phyloP scores from a whole-genome alignment of 1,140 invertebrate genomes.

The Apis cerana region DNA sequence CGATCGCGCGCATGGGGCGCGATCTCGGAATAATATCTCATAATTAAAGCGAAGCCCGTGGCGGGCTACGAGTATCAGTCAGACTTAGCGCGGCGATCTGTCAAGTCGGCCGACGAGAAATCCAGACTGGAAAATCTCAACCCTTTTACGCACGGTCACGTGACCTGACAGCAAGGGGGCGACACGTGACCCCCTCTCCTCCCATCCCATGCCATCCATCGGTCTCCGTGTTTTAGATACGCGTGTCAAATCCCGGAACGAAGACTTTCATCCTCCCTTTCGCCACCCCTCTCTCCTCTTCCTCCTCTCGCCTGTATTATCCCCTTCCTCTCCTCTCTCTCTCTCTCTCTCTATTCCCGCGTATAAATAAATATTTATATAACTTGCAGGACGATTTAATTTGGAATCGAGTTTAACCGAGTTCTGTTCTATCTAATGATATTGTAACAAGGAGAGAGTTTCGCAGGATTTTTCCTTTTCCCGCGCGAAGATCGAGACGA shows the following conservation, averaged over 20 bases:
- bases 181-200: conserved; percentile 74
- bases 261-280: conserved; percentile 58
- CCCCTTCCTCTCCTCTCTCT: conserved; percentile 34
- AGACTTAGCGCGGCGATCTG: conserved; percentile 80
- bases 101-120: conserved; percentile 71
- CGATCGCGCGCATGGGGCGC: conserved; percentile 68
- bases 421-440: too few relatives aligned
- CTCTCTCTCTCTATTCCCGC: conserved; percentile 16
- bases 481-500: conserved; percentile 24
- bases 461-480: conserved; percentile 42
- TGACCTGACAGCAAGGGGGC: conserved; percentile 76
- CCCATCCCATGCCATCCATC: conserved; percentile 24
- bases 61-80: conserved; percentile 76
- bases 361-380: too few relatives aligned
- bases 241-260: conserved; percentile 80
- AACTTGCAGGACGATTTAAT: too few relatives aligned
- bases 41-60: conserved; percentile 80
- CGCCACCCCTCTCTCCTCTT: conserved; percentile 48
- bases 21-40: conserved; percentile 79
- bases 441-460: neutral
- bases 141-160: conserved; percentile 79
- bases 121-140: conserved; percentile 78
- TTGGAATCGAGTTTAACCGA: neutral
- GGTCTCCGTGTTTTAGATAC: conserved; percentile 77
- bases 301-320: conserved; percentile 52